Evolutionary conservation across 92 coral and sea anemone genomes (phyloP).

Genomic region (Paramuricea clavata): DNA sequence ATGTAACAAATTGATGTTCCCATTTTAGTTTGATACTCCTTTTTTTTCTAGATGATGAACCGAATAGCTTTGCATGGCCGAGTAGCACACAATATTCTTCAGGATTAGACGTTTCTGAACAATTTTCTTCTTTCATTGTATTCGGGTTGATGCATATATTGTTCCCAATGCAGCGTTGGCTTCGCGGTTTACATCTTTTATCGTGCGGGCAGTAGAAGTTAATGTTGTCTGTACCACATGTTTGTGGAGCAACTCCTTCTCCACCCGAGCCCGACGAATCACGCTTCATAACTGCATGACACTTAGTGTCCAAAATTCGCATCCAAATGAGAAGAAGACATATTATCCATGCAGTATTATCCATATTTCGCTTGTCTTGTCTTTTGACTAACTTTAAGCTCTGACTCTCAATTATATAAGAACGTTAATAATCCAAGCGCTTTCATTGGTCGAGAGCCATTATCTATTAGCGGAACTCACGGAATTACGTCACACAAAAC

Average conservation of each 20-base stretch:
- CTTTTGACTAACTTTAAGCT: too few relatives aligned
- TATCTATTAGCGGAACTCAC: too few relatives aligned
- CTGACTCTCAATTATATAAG: too few relatives aligned
- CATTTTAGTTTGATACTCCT: not conserved
- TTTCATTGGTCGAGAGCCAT: too few relatives aligned
- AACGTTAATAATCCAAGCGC: too few relatives aligned
- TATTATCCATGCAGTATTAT: not conserved
- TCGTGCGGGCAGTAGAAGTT: slow-evolving; percentile 28
- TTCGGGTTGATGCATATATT: slow-evolving; percentile 16
- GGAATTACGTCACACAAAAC: too few relatives aligned
- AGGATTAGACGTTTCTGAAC: not conserved
- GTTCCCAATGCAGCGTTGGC: slow-evolving; percentile 22
- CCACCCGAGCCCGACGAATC: not conserved
- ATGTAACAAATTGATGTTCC: slow-evolving; percentile 27
- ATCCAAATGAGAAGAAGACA: slow-evolving; percentile 5
- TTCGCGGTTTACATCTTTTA: not conserved
- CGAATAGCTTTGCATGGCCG: slow-evolving; percentile 25
- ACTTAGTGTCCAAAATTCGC: slow-evolving; percentile 4
- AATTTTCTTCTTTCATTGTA: slow-evolving; percentile 23
- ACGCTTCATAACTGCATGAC: slow-evolving; percentile 17
- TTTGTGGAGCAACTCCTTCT: slow-evolving; percentile 5
- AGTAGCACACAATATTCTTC: not conserved
- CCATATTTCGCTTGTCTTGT: not conserved
- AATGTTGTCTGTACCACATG: slow-evolving; percentile 4
- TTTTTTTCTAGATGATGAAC: not conserved